Percentiles rank a stretch among this genome's conserved stretches.
Conservation (phyloP, 2,113 vertebrate species). For the Esox niger region DNA sequence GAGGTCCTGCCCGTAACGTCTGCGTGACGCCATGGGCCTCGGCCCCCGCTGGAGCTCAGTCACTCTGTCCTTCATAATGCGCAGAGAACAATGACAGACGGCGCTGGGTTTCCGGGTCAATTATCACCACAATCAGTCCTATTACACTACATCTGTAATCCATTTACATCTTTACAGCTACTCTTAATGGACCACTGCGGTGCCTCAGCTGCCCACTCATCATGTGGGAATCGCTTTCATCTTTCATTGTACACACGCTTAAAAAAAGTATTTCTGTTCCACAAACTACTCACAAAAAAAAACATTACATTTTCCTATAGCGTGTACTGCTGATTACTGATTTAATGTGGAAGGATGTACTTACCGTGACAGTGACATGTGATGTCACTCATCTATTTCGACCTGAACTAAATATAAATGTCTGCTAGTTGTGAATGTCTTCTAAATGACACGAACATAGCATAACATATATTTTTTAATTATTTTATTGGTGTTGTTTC, state of each 20-base stretch:
- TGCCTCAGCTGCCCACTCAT: constrained; percentile 12
- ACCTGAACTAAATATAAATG: too few species aligned
- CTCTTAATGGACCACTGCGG: constrained; percentile 33
- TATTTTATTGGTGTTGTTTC: constrained; percentile 9
- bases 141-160: constrained; percentile 43
- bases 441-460: too few species aligned
- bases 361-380: too few species aligned
- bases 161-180: constrained; percentile 37
- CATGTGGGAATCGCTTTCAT: background rate
- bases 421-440: too few species aligned
- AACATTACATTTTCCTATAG: too few species aligned
- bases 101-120: constrained; percentile 27
- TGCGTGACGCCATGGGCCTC: constrained; percentile 2
- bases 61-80: constrained; percentile 23
- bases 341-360: too few species aligned
- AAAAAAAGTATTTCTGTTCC: too few species aligned
- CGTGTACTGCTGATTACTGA: too few species aligned
- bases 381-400: too few species aligned
- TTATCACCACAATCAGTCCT: constrained; percentile 19
- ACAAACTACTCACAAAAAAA: too few species aligned
- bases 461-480: too few species aligned
- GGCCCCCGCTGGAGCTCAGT: constrained; percentile 11
- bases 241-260: background rate
- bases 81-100: constrained; percentile 37
- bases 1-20: background rate